A percentile compares a stretch with the other conserved stretches of the same genome.
Evolutionary conservation across 1,140 invertebrate genomes (phyloP).

Genomic region (Globodera ellingtonae): DNA sequence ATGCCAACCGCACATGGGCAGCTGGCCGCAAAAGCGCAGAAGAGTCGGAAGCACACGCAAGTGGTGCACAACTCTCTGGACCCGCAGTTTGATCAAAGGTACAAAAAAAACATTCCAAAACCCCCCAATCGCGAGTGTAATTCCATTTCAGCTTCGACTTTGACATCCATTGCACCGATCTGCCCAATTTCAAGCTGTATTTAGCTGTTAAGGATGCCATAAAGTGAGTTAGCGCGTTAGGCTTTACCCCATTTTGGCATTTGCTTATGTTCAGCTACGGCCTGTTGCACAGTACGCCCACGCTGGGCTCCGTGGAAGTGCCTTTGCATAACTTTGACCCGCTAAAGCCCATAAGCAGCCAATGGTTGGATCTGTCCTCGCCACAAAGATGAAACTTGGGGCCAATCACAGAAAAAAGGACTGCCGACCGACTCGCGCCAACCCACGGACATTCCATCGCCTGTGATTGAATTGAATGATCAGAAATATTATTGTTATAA

Average conservation of each 20-base stretch:
- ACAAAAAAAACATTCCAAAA: constrained; percentile 11
- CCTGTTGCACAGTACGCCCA: constrained; percentile 49
- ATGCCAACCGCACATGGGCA: constrained; percentile 30
- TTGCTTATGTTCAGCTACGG: constrained; percentile 48
- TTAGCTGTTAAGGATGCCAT: constrained; percentile 58
- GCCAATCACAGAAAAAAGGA: neutral
- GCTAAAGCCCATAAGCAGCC: constrained; percentile 35
- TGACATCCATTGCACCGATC: constrained; percentile 49
- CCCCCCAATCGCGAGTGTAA: neutral
- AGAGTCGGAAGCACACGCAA: constrained; percentile 45
- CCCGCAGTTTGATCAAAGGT: constrained; percentile 57
- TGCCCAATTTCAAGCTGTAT: constrained; percentile 52
- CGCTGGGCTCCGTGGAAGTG: constrained; percentile 52
- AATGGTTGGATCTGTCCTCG: constrained; percentile 37
- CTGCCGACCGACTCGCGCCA: no score
- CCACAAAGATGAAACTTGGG: neutral
- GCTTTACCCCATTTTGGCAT: neutral
- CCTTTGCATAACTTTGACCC: constrained; percentile 40
- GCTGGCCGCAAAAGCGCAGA: constrained; percentile 16
- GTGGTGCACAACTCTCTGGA: constrained; percentile 49
- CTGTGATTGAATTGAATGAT: no score
- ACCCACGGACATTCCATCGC: neutral
- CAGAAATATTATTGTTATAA: no score
- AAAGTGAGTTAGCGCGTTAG: neutral
- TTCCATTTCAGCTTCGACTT: constrained; percentile 58